Evolutionary conservation across 2,888 invertebrate genomes (phyloP), one percentile per base, ranked within the genome.

Genomic region (Protophormia terraenovae): DNA sequence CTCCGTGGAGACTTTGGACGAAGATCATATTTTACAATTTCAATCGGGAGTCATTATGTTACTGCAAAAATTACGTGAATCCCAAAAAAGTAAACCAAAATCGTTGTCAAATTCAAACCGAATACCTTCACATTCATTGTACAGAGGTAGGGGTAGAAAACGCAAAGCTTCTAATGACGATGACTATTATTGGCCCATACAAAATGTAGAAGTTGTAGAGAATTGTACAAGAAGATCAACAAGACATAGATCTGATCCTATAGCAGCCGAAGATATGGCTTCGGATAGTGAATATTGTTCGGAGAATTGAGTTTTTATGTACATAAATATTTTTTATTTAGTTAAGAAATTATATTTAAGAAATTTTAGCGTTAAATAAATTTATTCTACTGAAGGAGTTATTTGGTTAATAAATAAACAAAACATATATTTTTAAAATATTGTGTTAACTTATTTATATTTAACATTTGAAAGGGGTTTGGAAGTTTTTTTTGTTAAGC

Each of bases 11-110:
- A 45, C 10, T 16, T 32, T 84, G 6, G 71, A 84, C 41, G 84
- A 84, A 35, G 84, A 84, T 80, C 79, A 84, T 10, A 55, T 79
- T 14, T 50, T 84, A 29, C 50, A 80, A 22, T 80, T 84, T 32
- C 80, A 84, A 53, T 64, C 84, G 1, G 71, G 80, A 8, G 55
- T 80, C 29, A 80, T 84, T 22, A 22, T 29, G 7, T 50, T 84
- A 8, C 22, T 84, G 3, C 80, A 80, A 66, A 64, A 84, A 29
- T 24, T 84, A 22, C 69, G 80, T 6, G 45, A 71, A 58, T 84
- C 71, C 0, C 84, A 84, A 60, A 84, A 66, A 16, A 12, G 24
- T 7, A 29, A 10, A 45, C n/a, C 14, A 0, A 47, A 35, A 0
- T 5, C n/a, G n/a, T n/a, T n/a, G n/a, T n/a, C 24, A 29, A 50